phyloP scores from a whole-genome alignment of 2,113 vertebrate species.

The Mustela nigripes region DNA sequence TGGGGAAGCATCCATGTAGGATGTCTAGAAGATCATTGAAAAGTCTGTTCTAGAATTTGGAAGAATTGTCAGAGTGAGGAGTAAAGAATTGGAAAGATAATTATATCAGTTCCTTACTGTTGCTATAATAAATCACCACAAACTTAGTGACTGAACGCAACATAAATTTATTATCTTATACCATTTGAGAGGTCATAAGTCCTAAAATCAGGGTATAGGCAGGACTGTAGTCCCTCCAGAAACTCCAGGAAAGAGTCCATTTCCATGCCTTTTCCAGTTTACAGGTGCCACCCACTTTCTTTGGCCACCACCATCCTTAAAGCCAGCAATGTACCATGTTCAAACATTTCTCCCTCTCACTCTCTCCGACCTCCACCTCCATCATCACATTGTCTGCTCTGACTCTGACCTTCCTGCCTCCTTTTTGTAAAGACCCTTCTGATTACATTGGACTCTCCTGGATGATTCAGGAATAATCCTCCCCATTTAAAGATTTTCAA shows the following conservation, averaged over 20 bases:
- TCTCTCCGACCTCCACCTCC: not conserved
- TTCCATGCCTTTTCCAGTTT: not conserved
- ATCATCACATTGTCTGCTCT: not conserved
- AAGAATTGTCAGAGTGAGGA: conserved; percentile 14
- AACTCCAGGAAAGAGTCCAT: not conserved
- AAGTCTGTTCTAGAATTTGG: conserved; percentile 6
- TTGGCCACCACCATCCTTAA: not conserved
- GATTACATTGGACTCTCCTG: not conserved
- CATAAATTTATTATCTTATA: not conserved
- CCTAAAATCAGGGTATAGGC: not conserved
- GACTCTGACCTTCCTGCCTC: not conserved
- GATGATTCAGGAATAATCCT: not conserved
- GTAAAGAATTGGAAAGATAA: not conserved
- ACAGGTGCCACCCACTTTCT: not conserved
- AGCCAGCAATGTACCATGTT: not conserved
- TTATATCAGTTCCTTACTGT: not conserved
- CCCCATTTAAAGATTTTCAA: not conserved
- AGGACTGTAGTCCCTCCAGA: not conserved
- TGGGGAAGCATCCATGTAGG: not conserved
- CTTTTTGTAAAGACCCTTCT: not conserved
- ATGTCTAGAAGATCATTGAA: not conserved
- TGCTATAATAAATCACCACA: not conserved
- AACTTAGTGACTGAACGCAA: not conserved
- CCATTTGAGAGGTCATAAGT: not conserved
- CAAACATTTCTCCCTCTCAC: not conserved